These are phyloP conservation scores for Temnothorax nylanderi DNA, from an alignment of 1,140 invertebrate genomes.

Conservation along the genomic window DNA sequence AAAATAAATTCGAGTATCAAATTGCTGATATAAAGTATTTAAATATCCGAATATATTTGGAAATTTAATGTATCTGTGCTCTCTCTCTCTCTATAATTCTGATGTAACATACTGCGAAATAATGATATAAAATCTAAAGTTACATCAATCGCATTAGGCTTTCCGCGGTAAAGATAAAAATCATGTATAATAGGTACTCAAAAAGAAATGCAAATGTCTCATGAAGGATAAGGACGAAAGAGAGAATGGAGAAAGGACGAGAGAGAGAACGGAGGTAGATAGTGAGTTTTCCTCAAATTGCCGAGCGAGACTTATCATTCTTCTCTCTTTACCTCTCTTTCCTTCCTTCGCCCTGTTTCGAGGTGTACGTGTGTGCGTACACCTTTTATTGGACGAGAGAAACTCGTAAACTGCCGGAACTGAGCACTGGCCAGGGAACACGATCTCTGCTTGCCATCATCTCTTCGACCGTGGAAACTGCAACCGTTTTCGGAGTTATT, in stretches of 20 bases:
- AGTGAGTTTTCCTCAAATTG: conserved; percentile 33
- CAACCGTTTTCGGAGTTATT: conserved; percentile 70
- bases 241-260: conserved; percentile 29
- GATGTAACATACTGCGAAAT: neutral
- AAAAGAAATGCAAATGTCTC: conserved; percentile 45
- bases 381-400: conserved; percentile 55
- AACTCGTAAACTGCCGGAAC: conserved; percentile 73
- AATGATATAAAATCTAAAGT: neutral
- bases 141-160: neutral
- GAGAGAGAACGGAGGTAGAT: conserved; percentile 11
- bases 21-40: neutral
- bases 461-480: conserved; percentile 64
- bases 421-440: conserved; percentile 69
- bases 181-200: conserved; percentile 23
- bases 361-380: conserved; percentile 1
- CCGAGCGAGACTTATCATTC: conserved; percentile 15
- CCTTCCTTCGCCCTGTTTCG: conserved; percentile 18
- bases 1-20: neutral
- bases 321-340: conserved; percentile 3
- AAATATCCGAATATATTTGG: neutral
- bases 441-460: conserved; percentile 45
- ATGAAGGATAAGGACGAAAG: neutral
- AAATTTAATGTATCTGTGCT: neutral
- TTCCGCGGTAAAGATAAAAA: conserved; percentile 26
- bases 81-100: neutral